These are phyloP conservation scores for Penelope pileata DNA, from an alignment of 2,113 vertebrate species.

Conservation along the genomic window DNA sequence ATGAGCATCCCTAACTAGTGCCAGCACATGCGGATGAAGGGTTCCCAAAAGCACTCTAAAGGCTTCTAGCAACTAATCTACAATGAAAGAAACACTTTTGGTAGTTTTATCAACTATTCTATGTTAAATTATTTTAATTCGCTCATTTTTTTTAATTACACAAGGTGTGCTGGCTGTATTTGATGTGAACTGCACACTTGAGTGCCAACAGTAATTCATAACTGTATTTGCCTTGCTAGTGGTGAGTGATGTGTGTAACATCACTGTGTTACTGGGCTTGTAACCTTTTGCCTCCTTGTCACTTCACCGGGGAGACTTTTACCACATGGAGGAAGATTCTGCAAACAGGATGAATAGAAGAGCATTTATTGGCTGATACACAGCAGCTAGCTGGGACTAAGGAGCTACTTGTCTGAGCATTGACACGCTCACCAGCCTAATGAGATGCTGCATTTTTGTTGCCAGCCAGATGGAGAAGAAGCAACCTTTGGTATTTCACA, in stretches of 20 bases:
- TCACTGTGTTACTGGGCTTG: no score
- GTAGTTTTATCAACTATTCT: background rate
- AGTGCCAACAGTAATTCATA: background rate
- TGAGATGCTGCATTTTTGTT: background rate
- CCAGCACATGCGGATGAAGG: background rate
- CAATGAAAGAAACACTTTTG: background rate
- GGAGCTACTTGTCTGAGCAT: background rate
- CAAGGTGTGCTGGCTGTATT: background rate
- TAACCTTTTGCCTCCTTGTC: background rate
- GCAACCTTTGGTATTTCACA: background rate
- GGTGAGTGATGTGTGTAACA: background rate
- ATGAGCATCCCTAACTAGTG: background rate
- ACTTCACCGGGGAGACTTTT: background rate
- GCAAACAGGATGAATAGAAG: background rate
- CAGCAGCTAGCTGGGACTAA: background rate
- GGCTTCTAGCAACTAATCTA: background rate
- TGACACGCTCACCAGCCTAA: background rate
- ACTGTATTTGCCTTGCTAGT: slow-evolving; percentile 38
- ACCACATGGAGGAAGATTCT: background rate
- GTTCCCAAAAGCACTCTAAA: background rate
- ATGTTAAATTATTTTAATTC: background rate
- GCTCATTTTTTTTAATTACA: background rate
- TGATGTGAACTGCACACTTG: background rate
- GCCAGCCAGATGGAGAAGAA: background rate
- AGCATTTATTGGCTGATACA: background rate